Evolutionary conservation across 2,888 invertebrate genomes (phyloP), one percentile per base, ranked within the genome.

Genomic region (Apotomis capreana): DNA sequence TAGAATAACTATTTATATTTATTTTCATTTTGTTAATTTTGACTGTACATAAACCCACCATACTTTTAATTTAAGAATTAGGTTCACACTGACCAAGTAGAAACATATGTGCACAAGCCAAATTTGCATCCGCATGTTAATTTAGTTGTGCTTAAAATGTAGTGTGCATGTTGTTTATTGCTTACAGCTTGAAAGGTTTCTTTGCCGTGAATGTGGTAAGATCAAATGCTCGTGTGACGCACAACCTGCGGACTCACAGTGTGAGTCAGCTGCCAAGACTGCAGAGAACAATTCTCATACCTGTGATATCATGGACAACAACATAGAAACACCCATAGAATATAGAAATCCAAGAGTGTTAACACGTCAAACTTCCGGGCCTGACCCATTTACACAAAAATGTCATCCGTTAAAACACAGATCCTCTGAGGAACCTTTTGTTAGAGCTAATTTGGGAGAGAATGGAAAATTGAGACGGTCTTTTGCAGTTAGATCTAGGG

Each of bases 131-230:
- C 84, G 92, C 91, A 91, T 90, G 91, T 51, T 68, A 51, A 62
- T 61, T 61, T 71, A 57, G 83, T 86, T 84, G 87, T 82, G 76
- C 81, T 77, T 78, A 76, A 80, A 77, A 84, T 87, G 90, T 92
- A 92, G 93, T 89, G 80, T 89, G 94, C 93, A 94, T 94, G 94
- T 89, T 85, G 86, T 94, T 94, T 94, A 94, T 92, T 94, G 94
- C 94, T 94, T 95, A 84, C 95, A 95, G 95, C 95, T 95, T 94
- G 95, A 95, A 94, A 95, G 95, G 91, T 95, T 95, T 95, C 94
- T 95, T 94, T 95, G 95, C 94, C 94, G 94, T 89, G 94, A 95
- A 84, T 95, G 95, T 94, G 94, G 94, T 92, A 94, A 94, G 89
- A 93, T 95, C 89, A 95, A 95, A 90, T 95, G 95, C 88, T 90